Conservation (phyloP, 2,888 invertebrate species). For the Halocaridina rubra region DNA sequence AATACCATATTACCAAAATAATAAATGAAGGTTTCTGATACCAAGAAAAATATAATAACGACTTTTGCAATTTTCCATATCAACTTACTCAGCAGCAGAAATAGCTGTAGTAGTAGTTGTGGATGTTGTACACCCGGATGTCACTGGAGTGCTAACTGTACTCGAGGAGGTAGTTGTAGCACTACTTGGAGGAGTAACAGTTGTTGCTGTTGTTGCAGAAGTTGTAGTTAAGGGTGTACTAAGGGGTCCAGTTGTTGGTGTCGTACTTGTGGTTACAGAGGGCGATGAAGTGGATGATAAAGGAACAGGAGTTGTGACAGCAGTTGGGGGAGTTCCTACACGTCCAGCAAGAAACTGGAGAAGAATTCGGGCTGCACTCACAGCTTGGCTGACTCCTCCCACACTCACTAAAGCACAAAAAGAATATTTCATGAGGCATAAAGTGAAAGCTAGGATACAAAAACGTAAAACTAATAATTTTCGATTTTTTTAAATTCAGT, state of each 20-base stretch:
- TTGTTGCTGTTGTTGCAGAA: background rate
- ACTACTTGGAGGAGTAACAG: conserved; percentile 10
- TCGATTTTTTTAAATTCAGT: too few species aligned
- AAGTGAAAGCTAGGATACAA: too few species aligned
- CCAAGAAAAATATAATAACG: background rate
- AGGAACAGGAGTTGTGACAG: conserved; percentile 46
- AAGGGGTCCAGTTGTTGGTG: background rate
- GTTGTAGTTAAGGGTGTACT: background rate
- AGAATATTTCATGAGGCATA: background rate
- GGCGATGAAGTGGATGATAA: conserved; percentile 9
- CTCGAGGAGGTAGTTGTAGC: background rate
- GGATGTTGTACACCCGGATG: background rate
- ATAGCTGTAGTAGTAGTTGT: background rate
- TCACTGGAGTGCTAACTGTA: background rate
- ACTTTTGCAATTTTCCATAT: background rate
- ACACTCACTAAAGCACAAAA: conserved; percentile 46
- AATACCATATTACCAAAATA: too few species aligned
- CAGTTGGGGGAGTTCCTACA: conserved; percentile 53
- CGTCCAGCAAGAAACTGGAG: conserved; percentile 54
- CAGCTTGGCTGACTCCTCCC: conserved; percentile 58
- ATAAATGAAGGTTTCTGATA: background rate
- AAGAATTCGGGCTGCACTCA: conserved; percentile 53
- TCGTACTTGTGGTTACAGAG: conserved; percentile 19
- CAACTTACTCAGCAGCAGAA: background rate
- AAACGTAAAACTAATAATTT: too few species aligned